Percentiles rank a stretch among this genome's conserved stretches.
phyloP scores from a whole-genome alignment of 2,113 vertebrate genomes.

The Agapornis roseicollis region DNA sequence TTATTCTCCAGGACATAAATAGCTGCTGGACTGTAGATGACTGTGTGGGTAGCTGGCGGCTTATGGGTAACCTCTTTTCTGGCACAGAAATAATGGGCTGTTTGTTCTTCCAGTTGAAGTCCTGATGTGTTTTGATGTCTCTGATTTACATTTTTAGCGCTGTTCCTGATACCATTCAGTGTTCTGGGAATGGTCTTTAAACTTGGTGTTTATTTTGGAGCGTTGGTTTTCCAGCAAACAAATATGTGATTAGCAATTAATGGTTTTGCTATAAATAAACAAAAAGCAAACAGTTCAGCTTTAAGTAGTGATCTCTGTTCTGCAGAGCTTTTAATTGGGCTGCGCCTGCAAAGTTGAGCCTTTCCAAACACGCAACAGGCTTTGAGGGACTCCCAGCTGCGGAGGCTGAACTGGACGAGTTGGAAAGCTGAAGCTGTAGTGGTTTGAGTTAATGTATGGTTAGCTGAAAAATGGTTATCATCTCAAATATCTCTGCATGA shows the following conservation, averaged over 20 bases:
- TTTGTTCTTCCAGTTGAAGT: conserved; percentile 32
- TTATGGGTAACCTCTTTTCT: conserved; percentile 43
- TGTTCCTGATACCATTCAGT: neutral
- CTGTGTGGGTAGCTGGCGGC: neutral
- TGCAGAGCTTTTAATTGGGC: neutral
- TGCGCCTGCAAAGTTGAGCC: neutral
- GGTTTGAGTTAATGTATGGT: neutral
- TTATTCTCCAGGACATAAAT: conserved; percentile 5
- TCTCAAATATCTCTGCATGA: neutral
- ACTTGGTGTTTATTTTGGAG: conserved; percentile 45
- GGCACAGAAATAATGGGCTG: conserved; percentile 44
- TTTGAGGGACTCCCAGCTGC: neutral
- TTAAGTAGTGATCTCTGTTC: conserved; percentile 33
- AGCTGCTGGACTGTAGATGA: conserved; percentile 12
- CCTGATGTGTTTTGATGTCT: conserved; percentile 58
- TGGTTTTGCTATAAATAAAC: conserved; percentile 55
- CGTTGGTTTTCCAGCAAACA: neutral
- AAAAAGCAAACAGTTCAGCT: neutral
- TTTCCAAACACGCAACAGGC: neutral
- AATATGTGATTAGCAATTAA: conserved; percentile 49
- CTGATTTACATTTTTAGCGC: conserved; percentile 39
- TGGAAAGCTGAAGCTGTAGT: neutral
- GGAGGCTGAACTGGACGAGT: neutral
- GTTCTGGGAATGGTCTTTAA: conserved; percentile 40
- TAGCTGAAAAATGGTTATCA: neutral